Evolutionary conservation across 1,140 invertebrate species (phyloP).

Genomic region (Bombus fervidus): DNA sequence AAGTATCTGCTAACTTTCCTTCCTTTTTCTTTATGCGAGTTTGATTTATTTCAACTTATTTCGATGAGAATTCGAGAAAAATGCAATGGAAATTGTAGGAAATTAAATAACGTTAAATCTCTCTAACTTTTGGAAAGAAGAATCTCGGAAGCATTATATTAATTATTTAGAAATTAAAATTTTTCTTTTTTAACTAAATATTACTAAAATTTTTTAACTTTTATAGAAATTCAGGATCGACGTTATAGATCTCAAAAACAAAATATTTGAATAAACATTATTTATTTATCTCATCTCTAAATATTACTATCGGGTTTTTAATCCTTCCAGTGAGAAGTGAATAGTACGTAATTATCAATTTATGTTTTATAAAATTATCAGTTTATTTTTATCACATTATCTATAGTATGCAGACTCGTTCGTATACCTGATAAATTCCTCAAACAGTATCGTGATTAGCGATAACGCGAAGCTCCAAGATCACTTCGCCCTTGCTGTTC

Average conservation of each 20-base stretch:
- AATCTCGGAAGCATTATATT: background rate
- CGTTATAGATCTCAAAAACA: background rate
- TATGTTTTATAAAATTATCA: too few species aligned
- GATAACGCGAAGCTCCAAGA: slow-evolving; percentile 76
- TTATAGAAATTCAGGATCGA: background rate
- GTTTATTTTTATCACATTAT: background rate
- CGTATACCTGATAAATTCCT: background rate
- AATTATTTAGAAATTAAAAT: background rate
- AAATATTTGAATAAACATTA: background rate
- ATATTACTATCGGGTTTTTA: background rate
- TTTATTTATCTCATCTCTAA: too few species aligned
- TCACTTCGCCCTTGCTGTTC: slow-evolving; percentile 75
- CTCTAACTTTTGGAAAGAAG: background rate
- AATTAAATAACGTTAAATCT: background rate
- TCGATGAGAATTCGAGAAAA: background rate
- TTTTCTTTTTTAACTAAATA: too few species aligned
- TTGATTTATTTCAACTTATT: background rate
- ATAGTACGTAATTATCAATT: too few species aligned
- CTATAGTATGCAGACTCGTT: background rate
- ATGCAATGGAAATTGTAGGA: background rate
- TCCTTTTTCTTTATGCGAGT: too few species aligned
- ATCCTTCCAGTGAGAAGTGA: background rate
- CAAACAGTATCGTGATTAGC: slow-evolving; percentile 71
- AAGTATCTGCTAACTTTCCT: too few species aligned
- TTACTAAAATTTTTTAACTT: too few species aligned